Evolutionary conservation across 2,113 vertebrate genomes (phyloP).

Genomic region (Thamnaconus septentrionalis): DNA sequence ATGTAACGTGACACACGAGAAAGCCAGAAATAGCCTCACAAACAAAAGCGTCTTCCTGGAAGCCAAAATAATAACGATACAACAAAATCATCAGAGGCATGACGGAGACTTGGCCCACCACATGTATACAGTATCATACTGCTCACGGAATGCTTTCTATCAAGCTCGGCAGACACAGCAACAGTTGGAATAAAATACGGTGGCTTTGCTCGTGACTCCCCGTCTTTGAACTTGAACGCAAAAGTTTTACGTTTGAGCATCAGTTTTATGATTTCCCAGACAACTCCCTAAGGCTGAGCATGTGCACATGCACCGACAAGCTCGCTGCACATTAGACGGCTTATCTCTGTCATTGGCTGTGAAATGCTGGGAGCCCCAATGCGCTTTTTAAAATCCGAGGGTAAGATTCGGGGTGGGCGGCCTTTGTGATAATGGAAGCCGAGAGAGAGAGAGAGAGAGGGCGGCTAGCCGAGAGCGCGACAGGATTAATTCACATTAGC

Average conservation of each 20-base stretch:
- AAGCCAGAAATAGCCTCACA: conserved; percentile 29
- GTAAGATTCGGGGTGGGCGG: conserved; percentile 5
- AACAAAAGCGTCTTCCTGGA: conserved; percentile 10
- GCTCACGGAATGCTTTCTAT: conserved; percentile 9
- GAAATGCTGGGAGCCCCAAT: conserved; percentile 39
- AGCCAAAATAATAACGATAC: conserved; percentile 31
- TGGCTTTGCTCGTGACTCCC: background rate
- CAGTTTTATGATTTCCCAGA: conserved; percentile 27
- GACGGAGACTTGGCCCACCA: background rate
- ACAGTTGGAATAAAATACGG: no score
- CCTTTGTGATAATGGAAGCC: conserved; percentile 7
- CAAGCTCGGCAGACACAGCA: conserved; percentile 19
- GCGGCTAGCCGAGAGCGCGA: conserved; percentile 37
- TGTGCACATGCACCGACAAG: conserved; percentile 23
- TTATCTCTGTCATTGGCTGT: conserved; percentile 58
- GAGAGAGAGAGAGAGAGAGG: conserved; percentile 42
- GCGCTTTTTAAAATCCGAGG: conserved; percentile 15
- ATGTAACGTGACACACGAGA: conserved; percentile 36
- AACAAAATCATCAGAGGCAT: background rate
- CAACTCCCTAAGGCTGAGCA: conserved; percentile 6
- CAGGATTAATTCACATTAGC: conserved; percentile 68
- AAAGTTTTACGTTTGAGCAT: background rate
- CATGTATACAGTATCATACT: no score
- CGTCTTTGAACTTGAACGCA: conserved; percentile 9
- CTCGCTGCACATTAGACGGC: conserved; percentile 19